phyloP scores from a whole-genome alignment of 2,113 vertebrate genomes.

The Grammomys dolichurus region DNA sequence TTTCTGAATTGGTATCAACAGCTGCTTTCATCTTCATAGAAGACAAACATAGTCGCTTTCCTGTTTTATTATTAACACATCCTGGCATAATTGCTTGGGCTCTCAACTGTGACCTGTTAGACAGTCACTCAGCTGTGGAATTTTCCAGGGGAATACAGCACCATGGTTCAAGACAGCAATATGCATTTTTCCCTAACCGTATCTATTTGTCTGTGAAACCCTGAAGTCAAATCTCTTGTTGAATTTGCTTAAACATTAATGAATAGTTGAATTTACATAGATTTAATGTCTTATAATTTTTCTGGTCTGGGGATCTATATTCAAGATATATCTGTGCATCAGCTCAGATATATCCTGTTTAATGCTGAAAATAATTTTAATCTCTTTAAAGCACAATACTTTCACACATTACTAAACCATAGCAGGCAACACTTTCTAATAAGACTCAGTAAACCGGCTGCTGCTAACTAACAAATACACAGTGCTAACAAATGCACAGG shows the following conservation, averaged over 20 bases:
- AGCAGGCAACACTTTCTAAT: conserved; percentile 83
- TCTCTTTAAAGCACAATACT: conserved; percentile 84
- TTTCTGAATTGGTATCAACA: conserved; percentile 75
- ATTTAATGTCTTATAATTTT: conserved; percentile 88
- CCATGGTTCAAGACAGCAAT: conserved; percentile 28
- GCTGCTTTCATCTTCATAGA: conserved; percentile 81
- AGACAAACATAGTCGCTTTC: conserved; percentile 76
- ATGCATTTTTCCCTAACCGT: conserved; percentile 54
- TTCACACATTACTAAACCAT: conserved; percentile 83
- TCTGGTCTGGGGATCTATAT: conserved; percentile 86
- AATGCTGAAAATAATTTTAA: conserved; percentile 88
- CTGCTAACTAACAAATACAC: conserved; percentile 77
- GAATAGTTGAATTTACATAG: conserved; percentile 88
- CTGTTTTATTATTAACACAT: conserved; percentile 86
- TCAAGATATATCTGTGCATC: conserved; percentile 81
- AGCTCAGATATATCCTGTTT: conserved; percentile 82
- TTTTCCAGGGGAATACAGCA: conserved; percentile 77
- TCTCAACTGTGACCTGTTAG: conserved; percentile 87
- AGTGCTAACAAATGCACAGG: conserved; percentile 59
- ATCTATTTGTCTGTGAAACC: conserved; percentile 84
- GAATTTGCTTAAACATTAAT: conserved; percentile 88
- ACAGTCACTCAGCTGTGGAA: conserved; percentile 79
- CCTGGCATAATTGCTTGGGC: conserved; percentile 84
- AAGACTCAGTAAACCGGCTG: conserved; percentile 79
- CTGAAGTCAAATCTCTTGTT: conserved; percentile 86